Percentiles rank a stretch among this genome's conserved stretches.
Evolutionary conservation across 2,797 vertebrate species (phyloP).

Genomic region (Euphonia xanthogaster): DNA sequence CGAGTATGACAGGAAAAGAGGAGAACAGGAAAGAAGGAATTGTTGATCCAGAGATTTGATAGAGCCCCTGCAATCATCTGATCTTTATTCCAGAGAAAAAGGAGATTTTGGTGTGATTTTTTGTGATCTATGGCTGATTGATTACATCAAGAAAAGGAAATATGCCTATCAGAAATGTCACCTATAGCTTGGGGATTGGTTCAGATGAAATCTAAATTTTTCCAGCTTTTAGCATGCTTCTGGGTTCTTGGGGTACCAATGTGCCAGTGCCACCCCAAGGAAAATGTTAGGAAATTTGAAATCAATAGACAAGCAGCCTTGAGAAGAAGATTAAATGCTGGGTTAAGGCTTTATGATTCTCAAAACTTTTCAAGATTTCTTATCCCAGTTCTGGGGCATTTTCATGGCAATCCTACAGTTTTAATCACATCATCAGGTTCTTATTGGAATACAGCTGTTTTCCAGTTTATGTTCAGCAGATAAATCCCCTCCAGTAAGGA

Average conservation of each 20-base stretch:
- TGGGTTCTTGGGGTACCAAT: background rate
- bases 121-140: background rate
- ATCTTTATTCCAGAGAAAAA: background rate
- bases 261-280: background rate
- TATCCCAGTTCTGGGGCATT: background rate
- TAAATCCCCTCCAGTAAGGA: background rate
- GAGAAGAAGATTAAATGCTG: background rate
- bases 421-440: background rate
- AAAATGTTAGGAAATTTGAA: background rate
- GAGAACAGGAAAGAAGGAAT: background rate
- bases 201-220: background rate
- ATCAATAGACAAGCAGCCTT: background rate
- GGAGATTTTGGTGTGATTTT: background rate
- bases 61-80: background rate
- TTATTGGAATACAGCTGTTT: background rate
- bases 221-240: background rate
- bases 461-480: background rate
- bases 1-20: background rate
- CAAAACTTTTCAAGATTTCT: background rate
- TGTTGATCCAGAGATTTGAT: background rate
- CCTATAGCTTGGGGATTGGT: background rate
- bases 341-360: background rate
- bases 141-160: background rate
- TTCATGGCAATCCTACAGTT: background rate
- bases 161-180: background rate